Evolutionary conservation across 1,140 invertebrate genomes (phyloP).

Genomic region (Trachymyrmex septentrionalis): DNA sequence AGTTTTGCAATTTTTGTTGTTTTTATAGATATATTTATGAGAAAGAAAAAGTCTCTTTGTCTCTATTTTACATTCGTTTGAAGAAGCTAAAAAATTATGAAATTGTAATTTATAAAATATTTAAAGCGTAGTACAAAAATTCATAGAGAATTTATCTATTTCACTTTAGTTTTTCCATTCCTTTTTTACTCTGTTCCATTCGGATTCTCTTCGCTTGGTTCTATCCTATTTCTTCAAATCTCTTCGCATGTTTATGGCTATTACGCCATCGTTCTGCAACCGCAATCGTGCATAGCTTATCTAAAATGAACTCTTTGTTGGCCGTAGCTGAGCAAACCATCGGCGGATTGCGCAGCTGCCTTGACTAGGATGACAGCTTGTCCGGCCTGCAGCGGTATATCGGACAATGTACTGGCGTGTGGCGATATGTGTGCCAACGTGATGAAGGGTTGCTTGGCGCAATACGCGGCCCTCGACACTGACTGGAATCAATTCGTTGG

Average conservation of each 20-base stretch:
- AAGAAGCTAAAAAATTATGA: slow-evolving; percentile 10
- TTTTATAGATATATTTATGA: not conserved
- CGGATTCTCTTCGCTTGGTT: not conserved
- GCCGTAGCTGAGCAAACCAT: slow-evolving; percentile 81
- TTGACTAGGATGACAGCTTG: slow-evolving; percentile 95
- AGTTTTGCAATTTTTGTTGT: not conserved
- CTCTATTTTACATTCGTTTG: slow-evolving; percentile 10
- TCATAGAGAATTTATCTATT: not conserved
- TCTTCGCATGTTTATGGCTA: slow-evolving; percentile 1
- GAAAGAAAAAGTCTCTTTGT: not conserved
- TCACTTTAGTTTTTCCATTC: not conserved
- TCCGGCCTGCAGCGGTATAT: slow-evolving; percentile 92
- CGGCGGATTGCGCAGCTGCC: slow-evolving; percentile 91
- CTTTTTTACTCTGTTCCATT: not conserved
- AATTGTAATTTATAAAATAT: slow-evolving; percentile 16
- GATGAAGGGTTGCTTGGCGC: slow-evolving; percentile 95
- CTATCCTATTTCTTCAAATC: not conserved
- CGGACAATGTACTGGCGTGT: slow-evolving; percentile 91
- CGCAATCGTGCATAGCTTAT: not conserved
- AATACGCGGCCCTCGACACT: slow-evolving; percentile 93
- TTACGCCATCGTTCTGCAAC: not conserved
- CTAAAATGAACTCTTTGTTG: slow-evolving; percentile 61
- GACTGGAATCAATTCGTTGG: slow-evolving; percentile 97
- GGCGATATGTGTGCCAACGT: slow-evolving; percentile 96
- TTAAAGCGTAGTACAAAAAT: not conserved